A percentile compares a stretch with the other conserved stretches of the same genome.
Evolutionary conservation across 1,140 invertebrate species (phyloP).

Genomic region (Polypedilum pembai): DNA sequence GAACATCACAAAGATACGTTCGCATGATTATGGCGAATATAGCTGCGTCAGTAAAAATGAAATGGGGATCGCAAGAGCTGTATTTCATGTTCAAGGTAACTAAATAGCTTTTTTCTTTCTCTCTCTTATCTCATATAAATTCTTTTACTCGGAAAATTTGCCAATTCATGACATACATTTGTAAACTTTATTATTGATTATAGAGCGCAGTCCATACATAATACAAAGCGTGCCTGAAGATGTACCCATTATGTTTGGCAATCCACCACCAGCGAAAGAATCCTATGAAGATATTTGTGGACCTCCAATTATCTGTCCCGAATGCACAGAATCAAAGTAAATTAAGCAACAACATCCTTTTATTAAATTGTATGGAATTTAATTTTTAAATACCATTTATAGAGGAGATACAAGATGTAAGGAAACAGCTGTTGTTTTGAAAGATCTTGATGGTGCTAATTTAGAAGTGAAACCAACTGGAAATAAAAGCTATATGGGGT

Average conservation of each 20-base stretch:
- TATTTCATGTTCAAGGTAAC: constrained; percentile 64
- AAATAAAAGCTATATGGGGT: constrained; percentile 49
- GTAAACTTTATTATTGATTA: not conserved
- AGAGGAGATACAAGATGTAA: constrained; percentile 51
- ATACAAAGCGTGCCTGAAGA: not conserved
- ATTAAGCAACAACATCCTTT: not conserved
- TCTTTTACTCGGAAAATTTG: not conserved
- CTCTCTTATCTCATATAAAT: constrained; percentile 6
- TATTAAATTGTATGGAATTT: not conserved
- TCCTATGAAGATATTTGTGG: constrained; percentile 57
- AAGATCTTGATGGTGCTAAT: constrained; percentile 46
- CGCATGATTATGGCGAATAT: constrained; percentile 63
- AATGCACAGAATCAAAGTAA: constrained; percentile 37
- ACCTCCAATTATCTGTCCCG: constrained; percentile 39
- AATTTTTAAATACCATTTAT: not conserved
- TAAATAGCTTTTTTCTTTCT: constrained; percentile 30
- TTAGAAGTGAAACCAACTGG: constrained; percentile 52
- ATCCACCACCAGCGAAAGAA: constrained; percentile 47
- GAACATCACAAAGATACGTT: constrained; percentile 58
- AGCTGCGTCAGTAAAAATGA: constrained; percentile 79
- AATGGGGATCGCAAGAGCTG: constrained; percentile 65
- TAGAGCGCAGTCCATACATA: not conserved
- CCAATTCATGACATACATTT: not conserved
- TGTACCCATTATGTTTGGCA: constrained; percentile 45
- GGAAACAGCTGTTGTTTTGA: constrained; percentile 49